Percentiles rank a stretch among this genome's conserved stretches.
phyloP scores from a whole-genome alignment of 2,888 invertebrate genomes.

The Mermis nigrescens region DNA sequence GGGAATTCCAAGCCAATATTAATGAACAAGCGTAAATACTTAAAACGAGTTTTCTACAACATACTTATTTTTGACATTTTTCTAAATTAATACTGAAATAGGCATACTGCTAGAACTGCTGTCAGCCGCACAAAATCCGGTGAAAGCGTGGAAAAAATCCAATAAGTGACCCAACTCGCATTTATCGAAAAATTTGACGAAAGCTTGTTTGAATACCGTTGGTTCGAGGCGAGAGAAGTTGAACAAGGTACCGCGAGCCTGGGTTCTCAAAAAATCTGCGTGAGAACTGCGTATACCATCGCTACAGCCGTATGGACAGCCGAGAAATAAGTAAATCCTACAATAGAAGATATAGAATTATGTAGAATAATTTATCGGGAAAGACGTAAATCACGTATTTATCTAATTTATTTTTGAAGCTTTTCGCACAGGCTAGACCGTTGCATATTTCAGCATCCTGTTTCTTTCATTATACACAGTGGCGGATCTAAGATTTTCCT shows the following conservation, averaged over 20 bases:
- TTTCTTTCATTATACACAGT: too few species aligned
- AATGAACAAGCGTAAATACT: too few species aligned
- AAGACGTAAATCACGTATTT: too few species aligned
- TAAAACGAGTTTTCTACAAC: too few species aligned
- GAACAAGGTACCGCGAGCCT: conserved; percentile 56
- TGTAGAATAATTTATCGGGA: too few species aligned
- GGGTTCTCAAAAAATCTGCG: conserved; percentile 68
- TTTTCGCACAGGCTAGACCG: too few species aligned
- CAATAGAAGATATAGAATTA: neutral
- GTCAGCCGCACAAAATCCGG: conserved; percentile 58
- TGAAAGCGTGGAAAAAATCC: conserved; percentile 80
- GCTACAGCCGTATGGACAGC: conserved; percentile 85
- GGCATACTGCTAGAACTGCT: neutral
- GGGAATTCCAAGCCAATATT: too few species aligned
- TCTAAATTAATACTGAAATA: too few species aligned
- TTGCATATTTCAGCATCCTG: too few species aligned
- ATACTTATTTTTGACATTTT: too few species aligned
- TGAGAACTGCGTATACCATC: conserved; percentile 58
- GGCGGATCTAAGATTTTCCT: too few species aligned
- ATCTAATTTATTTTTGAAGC: too few species aligned
- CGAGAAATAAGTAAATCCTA: conserved; percentile 66
- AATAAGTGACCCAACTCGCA: conserved; percentile 55
- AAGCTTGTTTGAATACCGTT: conserved; percentile 46
- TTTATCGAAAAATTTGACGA: conserved; percentile 49
- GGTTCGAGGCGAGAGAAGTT: conserved; percentile 52